phyloP scores from a whole-genome alignment of 2,113 vertebrate genomes.

The Esox niger region DNA sequence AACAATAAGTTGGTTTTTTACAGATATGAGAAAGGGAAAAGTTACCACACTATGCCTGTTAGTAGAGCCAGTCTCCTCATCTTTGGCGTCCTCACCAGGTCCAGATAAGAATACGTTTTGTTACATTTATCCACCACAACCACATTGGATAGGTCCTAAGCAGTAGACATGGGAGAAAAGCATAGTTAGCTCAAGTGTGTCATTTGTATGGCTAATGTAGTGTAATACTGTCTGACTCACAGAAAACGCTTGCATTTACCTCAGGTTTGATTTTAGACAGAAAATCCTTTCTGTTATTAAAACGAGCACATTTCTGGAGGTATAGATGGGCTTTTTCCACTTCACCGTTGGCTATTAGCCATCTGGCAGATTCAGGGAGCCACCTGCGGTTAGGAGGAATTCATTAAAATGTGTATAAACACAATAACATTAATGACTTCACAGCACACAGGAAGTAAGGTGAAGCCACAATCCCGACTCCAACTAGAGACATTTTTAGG shows the following conservation, averaged over 20 bases:
- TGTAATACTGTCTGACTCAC: no score
- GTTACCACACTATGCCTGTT: slow-evolving; percentile 61
- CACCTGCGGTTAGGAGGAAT: not conserved
- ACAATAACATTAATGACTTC: not conserved
- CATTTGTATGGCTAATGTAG: not conserved
- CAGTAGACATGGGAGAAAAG: slow-evolving; percentile 30
- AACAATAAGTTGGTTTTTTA: no score
- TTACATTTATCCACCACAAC: slow-evolving; percentile 15
- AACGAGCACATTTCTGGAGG: slow-evolving; percentile 66
- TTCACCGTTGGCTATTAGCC: slow-evolving; percentile 81
- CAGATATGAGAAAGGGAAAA: not conserved
- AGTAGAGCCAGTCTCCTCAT: slow-evolving; percentile 40
- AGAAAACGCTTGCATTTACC: slow-evolving; percentile 36
- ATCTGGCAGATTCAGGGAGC: slow-evolving; percentile 86
- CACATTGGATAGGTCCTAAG: slow-evolving; percentile 40
- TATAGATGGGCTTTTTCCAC: slow-evolving; percentile 72
- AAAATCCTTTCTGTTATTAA: slow-evolving; percentile 56
- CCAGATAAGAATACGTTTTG: slow-evolving; percentile 44
- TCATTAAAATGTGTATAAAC: not conserved
- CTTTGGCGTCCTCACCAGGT: slow-evolving; percentile 42
- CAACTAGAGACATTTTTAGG: no score
- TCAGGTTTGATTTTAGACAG: slow-evolving; percentile 54
- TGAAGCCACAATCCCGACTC: no score
- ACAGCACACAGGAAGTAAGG: not conserved
- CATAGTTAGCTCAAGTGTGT: not conserved